Evolutionary conservation across 2,797 vertebrate genomes (phyloP), one percentile per base, ranked within the genome.

Genomic region (Chanos chanos): DNA sequence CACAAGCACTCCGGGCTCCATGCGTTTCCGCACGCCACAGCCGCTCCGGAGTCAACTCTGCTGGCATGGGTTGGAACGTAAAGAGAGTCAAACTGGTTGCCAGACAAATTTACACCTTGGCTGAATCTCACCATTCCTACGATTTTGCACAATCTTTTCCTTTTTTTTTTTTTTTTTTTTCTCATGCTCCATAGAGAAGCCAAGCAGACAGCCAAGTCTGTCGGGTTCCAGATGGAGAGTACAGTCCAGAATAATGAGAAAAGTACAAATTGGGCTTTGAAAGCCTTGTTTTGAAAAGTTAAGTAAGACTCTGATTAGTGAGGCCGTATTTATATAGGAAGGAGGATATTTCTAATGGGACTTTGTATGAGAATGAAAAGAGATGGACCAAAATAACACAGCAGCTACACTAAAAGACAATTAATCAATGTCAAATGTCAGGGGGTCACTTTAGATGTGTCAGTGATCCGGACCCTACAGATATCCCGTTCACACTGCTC

Each of bases 61-160:
- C 50, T 77, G 78, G 81, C 74, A 80, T 69, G 68, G 70, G 61
- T 34, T 45, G 44, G 66, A 58, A 70, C 75, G 81, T 64, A 79
- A 84, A 79, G 80, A 87, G 87, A 87, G 79, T 81, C 76, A 86
- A 86, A 67, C 83, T 81, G 75, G 72, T 82, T 84, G 83, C 81
- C 83, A 87, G 85, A 85, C 81, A 85, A 85, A 88, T 89, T 86
- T 86, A 89, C 87, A 87, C 85, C 81, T 89, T 85, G 79, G 85
- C 84, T 83, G 85, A 85, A 85, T 81, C 85, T 83, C 85, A 80
- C 74, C 61, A 85, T 80, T 88, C 83, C 78, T 86, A 85, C 82
- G 84, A 80, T 87, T 89, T 89, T 86, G 84, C 85, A 88, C 84
- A 85, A 82, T 79, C 84, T 78, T 79, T 83, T n/a, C n/a, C n/a